Evolutionary conservation across 2,113 vertebrate genomes (phyloP).

Genomic region (Amblyopsis rosae): DNA sequence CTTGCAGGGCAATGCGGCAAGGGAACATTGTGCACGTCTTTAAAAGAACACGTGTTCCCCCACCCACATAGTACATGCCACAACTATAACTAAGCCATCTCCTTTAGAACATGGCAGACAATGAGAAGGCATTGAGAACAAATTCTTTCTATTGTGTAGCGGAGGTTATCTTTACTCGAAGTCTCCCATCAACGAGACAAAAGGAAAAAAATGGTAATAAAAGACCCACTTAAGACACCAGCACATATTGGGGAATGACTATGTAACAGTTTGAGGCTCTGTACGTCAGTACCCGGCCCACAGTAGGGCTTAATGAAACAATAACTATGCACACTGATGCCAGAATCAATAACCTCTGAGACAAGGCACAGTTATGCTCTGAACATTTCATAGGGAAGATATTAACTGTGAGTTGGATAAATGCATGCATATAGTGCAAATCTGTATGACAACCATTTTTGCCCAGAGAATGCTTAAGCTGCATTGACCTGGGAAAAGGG

Average conservation of each 20-base stretch:
- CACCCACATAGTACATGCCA: not conserved
- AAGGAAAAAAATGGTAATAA: not conserved
- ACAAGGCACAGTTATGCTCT: constrained; percentile 83
- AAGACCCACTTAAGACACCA: constrained; percentile 38
- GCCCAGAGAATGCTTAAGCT: constrained; percentile 51
- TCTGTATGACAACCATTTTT: constrained; percentile 50
- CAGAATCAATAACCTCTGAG: constrained; percentile 75
- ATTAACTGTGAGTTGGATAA: constrained; percentile 78
- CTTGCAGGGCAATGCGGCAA: not conserved
- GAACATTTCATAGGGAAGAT: constrained; percentile 55
- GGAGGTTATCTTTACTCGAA: constrained; percentile 32
- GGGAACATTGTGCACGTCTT: not conserved
- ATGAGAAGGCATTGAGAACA: constrained; percentile 5
- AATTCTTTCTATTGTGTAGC: constrained; percentile 1
- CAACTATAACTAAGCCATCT: constrained; percentile 1
- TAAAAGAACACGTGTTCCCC: not conserved
- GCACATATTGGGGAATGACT: constrained; percentile 44
- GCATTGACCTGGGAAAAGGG: constrained; percentile 67
- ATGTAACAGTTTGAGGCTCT: constrained; percentile 41
- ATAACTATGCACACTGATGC: constrained; percentile 25
- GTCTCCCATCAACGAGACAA: constrained; percentile 1
- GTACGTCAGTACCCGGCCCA: constrained; percentile 26
- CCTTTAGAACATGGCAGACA: constrained; percentile 4
- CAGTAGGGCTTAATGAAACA: constrained; percentile 10
- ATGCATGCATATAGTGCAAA: constrained; percentile 82